Percentiles rank a stretch among this genome's conserved stretches.
These are phyloP conservation scores for Labeo calbasu DNA, from an alignment of 2,797 vertebrate genomes.

Conservation along the genomic window DNA sequence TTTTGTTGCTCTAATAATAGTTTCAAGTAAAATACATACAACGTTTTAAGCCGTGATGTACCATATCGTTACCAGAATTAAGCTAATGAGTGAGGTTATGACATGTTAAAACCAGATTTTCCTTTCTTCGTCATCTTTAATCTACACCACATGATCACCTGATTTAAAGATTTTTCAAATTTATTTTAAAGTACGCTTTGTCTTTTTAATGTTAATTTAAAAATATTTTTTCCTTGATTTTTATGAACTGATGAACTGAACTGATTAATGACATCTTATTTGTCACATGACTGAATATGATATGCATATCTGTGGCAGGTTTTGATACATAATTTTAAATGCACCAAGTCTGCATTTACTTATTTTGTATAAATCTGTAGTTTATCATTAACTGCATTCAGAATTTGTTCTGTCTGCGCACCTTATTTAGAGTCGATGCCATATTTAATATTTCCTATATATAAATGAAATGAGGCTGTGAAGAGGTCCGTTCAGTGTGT, in stretches of 20 bases:
- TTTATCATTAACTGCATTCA: not conserved
- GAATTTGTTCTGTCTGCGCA: not conserved
- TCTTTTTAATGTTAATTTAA: not conserved
- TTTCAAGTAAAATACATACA: constrained; percentile 50
- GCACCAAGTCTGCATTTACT: not conserved
- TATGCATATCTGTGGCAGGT: not conserved
- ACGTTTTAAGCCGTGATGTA: constrained; percentile 19
- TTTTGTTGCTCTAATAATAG: constrained; percentile 62
- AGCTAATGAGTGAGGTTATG: not conserved
- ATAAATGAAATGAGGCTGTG: not conserved
- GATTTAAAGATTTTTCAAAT: not conserved
- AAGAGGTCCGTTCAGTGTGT: not conserved
- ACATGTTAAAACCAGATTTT: not conserved
- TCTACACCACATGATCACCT: not conserved
- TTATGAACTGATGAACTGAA: not conserved
- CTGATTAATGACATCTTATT: not conserved
- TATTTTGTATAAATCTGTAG: not conserved
- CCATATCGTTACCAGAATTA: constrained; percentile 1
- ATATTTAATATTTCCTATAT: not conserved
- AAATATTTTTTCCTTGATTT: not conserved
- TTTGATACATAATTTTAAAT: not conserved
- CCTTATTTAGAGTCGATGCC: not conserved
- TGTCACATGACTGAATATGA: not conserved
- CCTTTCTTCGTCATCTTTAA: constrained; percentile 18
- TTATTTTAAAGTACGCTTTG: not conserved